Evolutionary conservation across 2,113 vertebrate species (phyloP), one percentile per base, ranked within the genome.

Genomic region (Thymallus thymallus): DNA sequence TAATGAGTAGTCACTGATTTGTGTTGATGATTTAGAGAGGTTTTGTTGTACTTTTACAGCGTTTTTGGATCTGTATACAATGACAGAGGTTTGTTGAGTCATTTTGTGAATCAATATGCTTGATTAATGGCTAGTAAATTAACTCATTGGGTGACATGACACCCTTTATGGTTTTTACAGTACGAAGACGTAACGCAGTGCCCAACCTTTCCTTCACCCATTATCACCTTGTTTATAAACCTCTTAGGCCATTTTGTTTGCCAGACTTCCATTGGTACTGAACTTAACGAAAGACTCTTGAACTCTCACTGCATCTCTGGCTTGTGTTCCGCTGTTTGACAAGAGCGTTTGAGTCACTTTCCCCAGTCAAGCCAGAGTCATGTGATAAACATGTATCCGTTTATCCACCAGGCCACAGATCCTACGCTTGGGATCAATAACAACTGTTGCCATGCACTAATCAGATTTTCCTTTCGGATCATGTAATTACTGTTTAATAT

Each of bases 391-490:
- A 88, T 90, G 91, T 85, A 86, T 79, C 84, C 84, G 87, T 90
- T 91, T 85, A 86, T 79, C 84, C 80, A 76, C 51, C 20, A 16
- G 18, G 56, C 51, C 80, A 41, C 56, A 46, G 80, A 69, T 62
- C 73, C 69, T 68, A 76, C 89, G 89, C 84, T 86, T 91, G 90
- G 87, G 85, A 89, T 89, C 89, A 89, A 91, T 91, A 88, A 88
- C 76, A 67, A 67, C 76, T 72, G 72, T 75, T 82, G 78, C 89
- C 82, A 75, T 73, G 77, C 64, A 76, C 80, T 88, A 90, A 90
- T 90, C 88, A 86, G 84, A 87, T 88, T 88, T 88, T 86, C 84
- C 83, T 85, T 80, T 41, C 74, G 58, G 80, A 85, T 85, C 83
- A 81, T 83, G 77, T 84, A 86, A 88, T 91, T 86, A 85, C 78